phyloP scores from a whole-genome alignment of 2,113 vertebrate species.

The Hyperopisus bebe region DNA sequence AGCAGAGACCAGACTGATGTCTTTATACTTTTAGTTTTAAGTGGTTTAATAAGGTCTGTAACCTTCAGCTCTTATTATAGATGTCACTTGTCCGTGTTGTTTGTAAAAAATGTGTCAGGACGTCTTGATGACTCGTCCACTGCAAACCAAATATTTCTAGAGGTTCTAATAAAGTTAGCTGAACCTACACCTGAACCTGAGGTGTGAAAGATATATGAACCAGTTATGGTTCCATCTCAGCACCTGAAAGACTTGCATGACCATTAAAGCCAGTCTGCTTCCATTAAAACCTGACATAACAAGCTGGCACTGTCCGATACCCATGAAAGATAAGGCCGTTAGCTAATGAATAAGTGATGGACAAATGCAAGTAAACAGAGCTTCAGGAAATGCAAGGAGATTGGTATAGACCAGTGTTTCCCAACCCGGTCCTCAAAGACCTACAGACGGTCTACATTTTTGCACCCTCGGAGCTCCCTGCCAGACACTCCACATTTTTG shows the following conservation, averaged over 20 bases:
- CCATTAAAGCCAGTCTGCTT: not conserved
- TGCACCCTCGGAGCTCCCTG: not conserved
- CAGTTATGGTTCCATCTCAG: not conserved
- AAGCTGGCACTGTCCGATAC: not conserved
- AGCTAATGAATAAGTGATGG: not conserved
- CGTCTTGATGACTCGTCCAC: not conserved
- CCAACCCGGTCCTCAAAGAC: not conserved
- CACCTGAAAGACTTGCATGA: not conserved
- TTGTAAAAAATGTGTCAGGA: not conserved
- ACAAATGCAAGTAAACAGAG: not conserved
- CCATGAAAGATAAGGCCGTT: not conserved
- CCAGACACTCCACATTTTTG: not conserved
- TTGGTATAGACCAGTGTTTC: not conserved
- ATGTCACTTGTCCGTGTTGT: not conserved
- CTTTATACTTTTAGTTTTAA: not conserved
- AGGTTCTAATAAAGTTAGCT: not conserved
- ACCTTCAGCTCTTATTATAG: not conserved
- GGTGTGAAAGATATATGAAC: not conserved
- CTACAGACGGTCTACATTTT: not conserved
- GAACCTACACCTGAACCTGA: not conserved
- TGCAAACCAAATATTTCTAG: not conserved
- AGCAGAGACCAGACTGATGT: not conserved
- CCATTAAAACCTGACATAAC: not conserved
- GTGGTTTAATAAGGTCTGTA: not conserved
- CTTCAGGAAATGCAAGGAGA: not conserved